Conservation (phyloP, 2,888 invertebrate genomes). For the Philereme transversata region DNA sequence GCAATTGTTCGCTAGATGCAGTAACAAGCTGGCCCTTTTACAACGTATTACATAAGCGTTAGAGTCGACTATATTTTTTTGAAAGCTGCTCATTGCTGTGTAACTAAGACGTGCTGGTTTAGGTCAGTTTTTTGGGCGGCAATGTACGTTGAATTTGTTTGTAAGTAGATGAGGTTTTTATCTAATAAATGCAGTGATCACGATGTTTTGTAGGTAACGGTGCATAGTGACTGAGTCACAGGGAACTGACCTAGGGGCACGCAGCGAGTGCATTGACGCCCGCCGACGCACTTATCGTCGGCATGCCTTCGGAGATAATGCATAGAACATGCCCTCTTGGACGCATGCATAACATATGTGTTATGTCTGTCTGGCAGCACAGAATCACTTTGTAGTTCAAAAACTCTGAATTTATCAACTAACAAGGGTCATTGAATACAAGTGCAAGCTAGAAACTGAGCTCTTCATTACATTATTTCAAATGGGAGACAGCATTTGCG, state of each 20-base stretch:
- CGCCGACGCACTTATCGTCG: constrained; percentile 75
- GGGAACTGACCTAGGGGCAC: constrained; percentile 83
- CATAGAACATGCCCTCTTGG: constrained; percentile 68
- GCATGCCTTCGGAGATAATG: constrained; percentile 80
- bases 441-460: constrained; percentile 1
- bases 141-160: constrained; percentile 3
- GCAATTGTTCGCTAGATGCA: constrained; percentile 68
- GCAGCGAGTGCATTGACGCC: constrained; percentile 82
- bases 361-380: constrained; percentile 61
- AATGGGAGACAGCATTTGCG: too few relatives aligned
- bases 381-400: constrained; percentile 65
- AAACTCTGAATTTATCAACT: constrained; percentile 53
- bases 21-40: constrained; percentile 26
- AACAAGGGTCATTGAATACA: constrained; percentile 36
- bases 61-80: constrained; percentile 8
- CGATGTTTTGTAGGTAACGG: constrained; percentile 76
- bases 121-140: not conserved
- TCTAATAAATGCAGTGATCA: constrained; percentile 60
- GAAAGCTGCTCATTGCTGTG: constrained; percentile 21
- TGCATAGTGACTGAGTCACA: constrained; percentile 78
- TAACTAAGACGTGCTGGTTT: not conserved
- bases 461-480: not conserved
- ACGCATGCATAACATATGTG: constrained; percentile 78
- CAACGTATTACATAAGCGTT: constrained; percentile 8
- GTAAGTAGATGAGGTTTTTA: constrained; percentile 12